Evolutionary conservation across 2,888 invertebrate genomes (phyloP), one percentile per base, ranked within the genome.

Genomic region (Melanostoma mellinum): DNA sequence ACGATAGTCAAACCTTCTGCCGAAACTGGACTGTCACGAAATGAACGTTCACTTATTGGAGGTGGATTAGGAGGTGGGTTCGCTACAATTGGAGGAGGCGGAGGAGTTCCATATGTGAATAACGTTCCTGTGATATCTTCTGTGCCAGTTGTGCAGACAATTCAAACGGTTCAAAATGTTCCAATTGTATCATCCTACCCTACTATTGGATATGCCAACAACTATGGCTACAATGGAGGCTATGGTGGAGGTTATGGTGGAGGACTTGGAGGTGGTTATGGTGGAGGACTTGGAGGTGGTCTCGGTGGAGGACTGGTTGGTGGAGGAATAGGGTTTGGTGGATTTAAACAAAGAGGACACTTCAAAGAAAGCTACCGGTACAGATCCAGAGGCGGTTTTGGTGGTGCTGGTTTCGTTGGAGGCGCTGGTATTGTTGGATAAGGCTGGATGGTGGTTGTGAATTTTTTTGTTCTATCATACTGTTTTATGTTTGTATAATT

Each of bases 131-230:
- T 82, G 1, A 42, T 82, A 33, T 63, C 77, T 0, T 63, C 82
- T 10, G 85, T 85, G 40, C 85, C 85, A 0, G 77, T 85, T 0
- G 80, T 85, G 46, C 81, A 76, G 20, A 81, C 80, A 6, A 36
- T 68, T 55, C 85, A 85, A 65, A 84, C 86, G 0, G 67, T 88
- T 0, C 88, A 89, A 68, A 81, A 86, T 10, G 75, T 88, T 10
- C 89, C 88, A 4, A 80, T 88, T 4, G 79, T 87, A 40, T 86
- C 87, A 20, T 82, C 87, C 38, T 79, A 88, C 35, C 88, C 86
- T 20, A 77, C 86, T 8, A 10, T 82, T 32, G 78, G 73, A 6
- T 82, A 82, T 68, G 72, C 48, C 6, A 33, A 61, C 56, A 71
- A 63, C 52, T 61, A 52, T 20, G 67, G 53, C 4, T 79, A 79